Evolutionary conservation across 2,888 invertebrate species (phyloP), one percentile per base, ranked within the genome.

Genomic region (Trachelus stipa): DNA sequence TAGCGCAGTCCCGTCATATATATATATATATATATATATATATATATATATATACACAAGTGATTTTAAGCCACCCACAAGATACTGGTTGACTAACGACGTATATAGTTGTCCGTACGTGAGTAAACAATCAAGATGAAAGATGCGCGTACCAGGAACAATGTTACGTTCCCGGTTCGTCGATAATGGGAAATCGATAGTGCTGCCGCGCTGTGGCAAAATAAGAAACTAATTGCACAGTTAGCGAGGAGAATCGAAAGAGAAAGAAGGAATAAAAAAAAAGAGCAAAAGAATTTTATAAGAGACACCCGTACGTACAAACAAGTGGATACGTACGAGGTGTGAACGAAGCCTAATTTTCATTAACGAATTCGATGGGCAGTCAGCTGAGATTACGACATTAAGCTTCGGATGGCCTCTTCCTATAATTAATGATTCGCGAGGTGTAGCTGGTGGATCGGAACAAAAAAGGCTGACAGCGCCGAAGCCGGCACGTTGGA

Each of bases 361-460:
- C 56, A 56, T 56, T 23, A 56, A 23, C 1, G 23, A 56, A 56
- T 56, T 56, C 56, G 23, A 56, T 2, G 23, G 56, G 56, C 56
- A 56, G 56, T 23, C 23, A 23, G 56, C 23, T 9, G 56, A 77
- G 79, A 79, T 79, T 78, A 79, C 79, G 80, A 78, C 81, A 82
- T 78, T 82, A 81, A 81, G 78, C 56, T 56, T 56, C 9, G 56
- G 56, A 77, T 78, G 76, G 69, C 77, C 79, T 79, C 78, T 79
- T 80, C 31, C 71, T 31, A 31, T 85, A 86, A 87, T 87, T 87
- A 87, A 87, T 86, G 82, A 86, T 84, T 85, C 85, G 83, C 81
- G 80, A 83, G 83, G 80, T 83, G 82, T 81, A 80, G 76, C 74
- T 77, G 79, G 80, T 77, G 79, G 73, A 73, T 76, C 73, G 73